Conservation (phyloP, 1,140 invertebrate species). For the Psix sp. region DNA sequence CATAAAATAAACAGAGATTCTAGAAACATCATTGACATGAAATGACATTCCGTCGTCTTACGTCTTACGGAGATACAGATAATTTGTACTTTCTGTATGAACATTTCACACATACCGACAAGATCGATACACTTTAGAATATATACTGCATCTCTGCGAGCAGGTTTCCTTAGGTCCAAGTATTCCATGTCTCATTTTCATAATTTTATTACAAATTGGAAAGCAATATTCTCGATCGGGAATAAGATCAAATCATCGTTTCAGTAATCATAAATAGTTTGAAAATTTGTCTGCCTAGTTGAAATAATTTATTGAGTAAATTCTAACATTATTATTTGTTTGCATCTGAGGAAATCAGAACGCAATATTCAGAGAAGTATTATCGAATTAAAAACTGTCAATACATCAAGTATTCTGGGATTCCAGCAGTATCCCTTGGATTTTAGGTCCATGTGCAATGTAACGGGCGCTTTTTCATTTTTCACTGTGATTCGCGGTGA, state of each 20-base stretch:
- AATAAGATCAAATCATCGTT: conserved; percentile 2
- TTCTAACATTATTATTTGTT: too few species aligned
- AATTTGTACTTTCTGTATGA: conserved; percentile 20
- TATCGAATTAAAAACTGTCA: conserved; percentile 41
- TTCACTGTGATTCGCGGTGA: conserved; percentile 52
- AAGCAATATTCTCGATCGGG: conserved; percentile 23
- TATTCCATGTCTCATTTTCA: conserved; percentile 30
- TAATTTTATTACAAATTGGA: conserved; percentile 24
- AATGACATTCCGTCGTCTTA: too few species aligned
- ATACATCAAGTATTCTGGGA: conserved; percentile 29
- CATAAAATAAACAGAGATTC: too few species aligned
- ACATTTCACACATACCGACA: conserved; percentile 4
- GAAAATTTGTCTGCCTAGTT: too few species aligned
- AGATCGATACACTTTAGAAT: conserved; percentile 22
- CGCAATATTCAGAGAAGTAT: too few species aligned
- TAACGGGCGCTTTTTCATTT: conserved; percentile 54
- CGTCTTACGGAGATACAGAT: not conserved
- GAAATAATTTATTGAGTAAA: too few species aligned
- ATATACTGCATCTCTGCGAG: conserved; percentile 15
- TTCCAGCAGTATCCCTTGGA: conserved; percentile 27
- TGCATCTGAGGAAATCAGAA: too few species aligned
- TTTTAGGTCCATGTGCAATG: conserved; percentile 30
- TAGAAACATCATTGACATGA: too few species aligned
- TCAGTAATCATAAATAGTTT: too few species aligned
- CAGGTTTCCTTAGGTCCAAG: conserved; percentile 19